Percentiles rank a stretch among this genome's conserved stretches.
These are phyloP conservation scores for Hoplodrina blanda DNA, from an alignment of 2,888 invertebrate genomes.

Conservation along the genomic window DNA sequence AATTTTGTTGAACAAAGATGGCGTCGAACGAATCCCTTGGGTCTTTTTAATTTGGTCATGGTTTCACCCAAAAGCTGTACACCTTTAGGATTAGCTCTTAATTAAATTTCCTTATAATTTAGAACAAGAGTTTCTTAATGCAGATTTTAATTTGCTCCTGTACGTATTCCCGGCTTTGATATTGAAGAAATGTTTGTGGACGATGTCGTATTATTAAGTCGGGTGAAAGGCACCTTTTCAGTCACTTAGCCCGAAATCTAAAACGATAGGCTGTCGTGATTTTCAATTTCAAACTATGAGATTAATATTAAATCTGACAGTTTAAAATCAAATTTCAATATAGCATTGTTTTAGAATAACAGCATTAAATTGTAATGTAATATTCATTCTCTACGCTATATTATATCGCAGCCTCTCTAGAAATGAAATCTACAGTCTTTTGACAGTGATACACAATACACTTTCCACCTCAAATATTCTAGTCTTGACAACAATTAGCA, in stretches of 20 bases:
- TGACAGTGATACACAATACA: not conserved
- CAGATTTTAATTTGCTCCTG: slow-evolving; percentile 53
- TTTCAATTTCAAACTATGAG: slow-evolving; percentile 9
- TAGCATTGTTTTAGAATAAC: not conserved
- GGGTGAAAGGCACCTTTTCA: slow-evolving; percentile 1
- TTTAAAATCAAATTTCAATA: not conserved
- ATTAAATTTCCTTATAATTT: slow-evolving; percentile 74
- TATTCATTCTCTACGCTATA: not conserved
- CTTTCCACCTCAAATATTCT: slow-evolving; percentile 1
- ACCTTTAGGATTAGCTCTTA: slow-evolving; percentile 71
- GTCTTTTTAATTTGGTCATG: slow-evolving; percentile 60
- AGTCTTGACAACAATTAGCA: not conserved
- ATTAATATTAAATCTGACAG: slow-evolving; percentile 1
- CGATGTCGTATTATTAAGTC: slow-evolving; percentile 1
- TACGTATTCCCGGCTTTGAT: not conserved
- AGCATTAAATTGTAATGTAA: not conserved
- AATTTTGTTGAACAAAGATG: slow-evolving; percentile 57
- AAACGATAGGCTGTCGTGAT: not conserved
- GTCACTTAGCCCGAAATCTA: not conserved
- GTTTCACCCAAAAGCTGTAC: slow-evolving; percentile 57
- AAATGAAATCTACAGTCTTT: too few species aligned
- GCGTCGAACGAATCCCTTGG: slow-evolving; percentile 48
- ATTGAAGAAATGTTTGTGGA: slow-evolving; percentile 17
- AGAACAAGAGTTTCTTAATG: slow-evolving; percentile 60
- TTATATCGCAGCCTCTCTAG: not conserved